Evolutionary conservation across 2,113 vertebrate genomes (phyloP).

Genomic region (Donacobius atricapilla): DNA sequence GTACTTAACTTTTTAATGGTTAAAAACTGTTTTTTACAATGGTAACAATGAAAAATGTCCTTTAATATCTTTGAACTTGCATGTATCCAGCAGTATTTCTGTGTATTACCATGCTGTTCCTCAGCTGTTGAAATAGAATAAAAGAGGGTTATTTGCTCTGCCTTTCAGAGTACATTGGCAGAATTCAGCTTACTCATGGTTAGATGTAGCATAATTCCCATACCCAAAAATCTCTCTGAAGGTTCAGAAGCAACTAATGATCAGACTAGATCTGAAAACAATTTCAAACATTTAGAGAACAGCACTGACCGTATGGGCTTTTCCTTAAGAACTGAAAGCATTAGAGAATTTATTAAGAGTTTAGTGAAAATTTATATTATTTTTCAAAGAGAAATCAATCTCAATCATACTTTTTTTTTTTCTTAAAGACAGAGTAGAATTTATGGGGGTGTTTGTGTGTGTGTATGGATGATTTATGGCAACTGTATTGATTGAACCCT

Average conservation of each 20-base stretch:
- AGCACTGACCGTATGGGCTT: background rate
- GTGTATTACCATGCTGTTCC: background rate
- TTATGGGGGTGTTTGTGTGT: background rate
- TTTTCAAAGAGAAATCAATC: background rate
- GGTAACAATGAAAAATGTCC: background rate
- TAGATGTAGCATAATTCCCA: background rate
- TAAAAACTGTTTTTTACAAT: background rate
- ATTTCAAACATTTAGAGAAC: background rate
- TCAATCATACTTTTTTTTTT: background rate
- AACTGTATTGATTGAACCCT: background rate
- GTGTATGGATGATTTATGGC: background rate
- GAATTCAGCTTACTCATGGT: background rate
- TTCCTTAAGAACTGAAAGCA: background rate
- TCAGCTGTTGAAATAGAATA: background rate
- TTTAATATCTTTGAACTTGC: background rate
- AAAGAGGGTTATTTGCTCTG: background rate
- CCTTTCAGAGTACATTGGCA: background rate
- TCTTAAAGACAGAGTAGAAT: background rate
- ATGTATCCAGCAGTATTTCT: background rate
- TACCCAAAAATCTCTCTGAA: background rate
- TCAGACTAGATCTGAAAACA: background rate
- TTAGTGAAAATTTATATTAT: background rate
- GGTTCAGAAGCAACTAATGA: background rate
- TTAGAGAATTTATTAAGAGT: background rate
- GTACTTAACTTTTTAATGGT: background rate